Evolutionary conservation across 2,888 invertebrate species (phyloP).

Genomic region (Dolichopus griseipennis): DNA sequence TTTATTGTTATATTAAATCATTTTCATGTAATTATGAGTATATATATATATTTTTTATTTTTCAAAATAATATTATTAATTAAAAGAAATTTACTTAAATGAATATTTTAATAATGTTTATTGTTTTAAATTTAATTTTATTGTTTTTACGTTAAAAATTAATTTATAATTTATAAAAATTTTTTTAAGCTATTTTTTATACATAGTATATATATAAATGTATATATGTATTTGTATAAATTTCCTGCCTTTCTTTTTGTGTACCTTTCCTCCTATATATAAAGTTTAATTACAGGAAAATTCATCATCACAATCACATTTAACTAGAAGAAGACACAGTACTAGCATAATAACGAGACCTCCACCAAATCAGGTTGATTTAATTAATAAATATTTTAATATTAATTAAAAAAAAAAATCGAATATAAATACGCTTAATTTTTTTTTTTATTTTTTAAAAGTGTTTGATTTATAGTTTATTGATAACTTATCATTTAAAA

Average conservation of each 20-base stretch:
- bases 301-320: slow-evolving; percentile 52
- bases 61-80: no score
- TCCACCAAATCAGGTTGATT: slow-evolving; percentile 43
- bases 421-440: background rate
- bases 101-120: no score
- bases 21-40: no score
- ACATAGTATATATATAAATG: slow-evolving; percentile 2
- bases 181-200: slow-evolving; percentile 7
- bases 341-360: slow-evolving; percentile 48
- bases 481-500: background rate
- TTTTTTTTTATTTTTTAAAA: background rate
- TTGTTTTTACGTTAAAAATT: slow-evolving; percentile 14
- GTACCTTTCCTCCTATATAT: slow-evolving; percentile 5
- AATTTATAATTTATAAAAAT: no score
- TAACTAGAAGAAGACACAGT: slow-evolving; percentile 67
- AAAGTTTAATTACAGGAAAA: slow-evolving; percentile 44
- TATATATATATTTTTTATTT: no score
- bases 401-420: background rate
- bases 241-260: slow-evolving; percentile 15
- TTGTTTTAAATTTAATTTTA: background rate
- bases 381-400: background rate
- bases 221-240: slow-evolving; percentile 13
- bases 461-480: background rate
- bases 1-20: no score
- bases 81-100: no score